Evolutionary conservation across 2,888 invertebrate species (phyloP).

Genomic region (Pharmacophagus antenor): DNA sequence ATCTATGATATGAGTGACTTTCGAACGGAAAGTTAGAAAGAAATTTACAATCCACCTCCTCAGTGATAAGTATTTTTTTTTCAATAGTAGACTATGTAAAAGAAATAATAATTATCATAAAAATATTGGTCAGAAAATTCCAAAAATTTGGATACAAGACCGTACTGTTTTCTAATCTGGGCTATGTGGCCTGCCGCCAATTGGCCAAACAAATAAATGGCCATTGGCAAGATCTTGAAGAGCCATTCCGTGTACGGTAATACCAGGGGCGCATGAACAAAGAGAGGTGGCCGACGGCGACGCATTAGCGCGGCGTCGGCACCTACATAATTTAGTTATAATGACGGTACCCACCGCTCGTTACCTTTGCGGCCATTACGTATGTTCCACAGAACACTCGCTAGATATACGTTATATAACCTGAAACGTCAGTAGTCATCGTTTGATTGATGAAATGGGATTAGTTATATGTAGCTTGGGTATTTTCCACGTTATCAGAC

Average conservation of each 20-base stretch:
- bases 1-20: no score
- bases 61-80: no score
- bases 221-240: conserved; percentile 41
- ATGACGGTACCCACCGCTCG: conserved; percentile 52
- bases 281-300: conserved; percentile 39
- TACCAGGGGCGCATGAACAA: conserved; percentile 46
- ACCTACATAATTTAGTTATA: conserved; percentile 66
- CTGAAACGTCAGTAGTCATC: conserved; percentile 8
- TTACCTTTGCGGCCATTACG: conserved; percentile 54
- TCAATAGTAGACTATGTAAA: no score
- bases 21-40: no score
- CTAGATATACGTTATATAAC: conserved; percentile 8
- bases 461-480: conserved; percentile 1
- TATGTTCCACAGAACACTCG: conserved; percentile 31
- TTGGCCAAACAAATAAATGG: conserved; percentile 6
- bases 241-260: conserved; percentile 48
- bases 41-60: no score
- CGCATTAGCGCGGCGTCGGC: conserved; percentile 52
- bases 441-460: conserved; percentile 9
- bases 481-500: conserved; percentile 1
- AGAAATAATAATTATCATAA: no score
- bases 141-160: no score
- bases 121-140: no score
- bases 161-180: neutral
- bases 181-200: conserved; percentile 8